Evolutionary conservation across 2,113 vertebrate species (phyloP), one percentile per base, ranked within the genome.

Genomic region (Tricholaema leucomelas): DNA sequence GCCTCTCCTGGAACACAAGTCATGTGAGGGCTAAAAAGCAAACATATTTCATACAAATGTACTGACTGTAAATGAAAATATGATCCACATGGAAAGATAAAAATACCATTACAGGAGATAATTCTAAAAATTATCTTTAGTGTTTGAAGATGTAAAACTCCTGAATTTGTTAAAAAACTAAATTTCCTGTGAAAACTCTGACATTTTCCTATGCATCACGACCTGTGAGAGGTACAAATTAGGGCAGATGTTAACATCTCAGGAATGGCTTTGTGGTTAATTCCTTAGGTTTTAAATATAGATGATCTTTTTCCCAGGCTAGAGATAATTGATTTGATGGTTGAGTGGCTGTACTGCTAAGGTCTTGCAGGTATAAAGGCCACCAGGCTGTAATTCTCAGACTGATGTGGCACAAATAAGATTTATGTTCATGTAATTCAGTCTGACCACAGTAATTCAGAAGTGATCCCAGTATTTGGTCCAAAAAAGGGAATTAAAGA

Each of bases 291-390:
- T 88, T 94, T 75, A 91, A 93, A 90, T 75, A 84, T 3, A 75
- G 35, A 72, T 74, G 31, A 80, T 81, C 30, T 42, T 77, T 94
- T 18, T 94, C 12, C 12, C n/a, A 50, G n/a, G 15, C 40, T 87
- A 73, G 13, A 82, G 52, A 64, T 64, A 91, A 85, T 44, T 90
- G 50, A 89, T 92, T 93, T 94, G 73, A 55, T 88, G 20, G 15
- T 35, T 89, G 46, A 80, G 16, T 82, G 44, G 71, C 58, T 75
- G 55, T 65, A 44, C 23, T 42, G 3, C 28, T 31, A 21, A 69
- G 54, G 21, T 83, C 65, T 40, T 21, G 25, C 55, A 31, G 8
- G 17, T 81, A 58, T 9, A 86, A 38, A 66, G 17, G 31, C 10
- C 20, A 89, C 61, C 8, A 54, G 15, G 14, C 8, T 91, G 30